Base-by-base conservation (phyloP, 2,888 invertebrate genomes). In the Sinopyrophorus schimmeli region DNA sequence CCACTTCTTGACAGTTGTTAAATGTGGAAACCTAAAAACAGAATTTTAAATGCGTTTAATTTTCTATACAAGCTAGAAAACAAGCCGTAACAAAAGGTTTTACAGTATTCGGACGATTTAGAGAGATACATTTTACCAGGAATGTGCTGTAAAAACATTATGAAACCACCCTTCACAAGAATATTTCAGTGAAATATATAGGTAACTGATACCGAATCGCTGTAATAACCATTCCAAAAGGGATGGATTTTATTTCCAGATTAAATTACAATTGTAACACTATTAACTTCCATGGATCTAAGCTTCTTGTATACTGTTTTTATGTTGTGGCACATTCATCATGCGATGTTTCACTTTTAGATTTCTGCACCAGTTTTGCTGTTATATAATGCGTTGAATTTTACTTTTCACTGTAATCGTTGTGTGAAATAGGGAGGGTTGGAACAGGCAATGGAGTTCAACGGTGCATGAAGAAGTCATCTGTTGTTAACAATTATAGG, bases 401-500 rank as follows among this genome's bases (percentile, higher is more conserved):
- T 38, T 40, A 30, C 26, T 41, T 28, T 38, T 47, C 37, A 47
- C 51, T 51, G 46, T 24, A 11, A 32, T 51, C 21, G 16, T 35
- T 20, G 5, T 15, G 17, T 52, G 52, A 28, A 34, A 52, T 31
- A n/a, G 20, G 42, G 46, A 52, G 52, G 52, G 42, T 34, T 42
- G 42, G 32, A 31, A 27, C 47, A 35, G 38, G 38, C 52, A 44
- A 46, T 49, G 46, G 34, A 31, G 39, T 49, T 54, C 67, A 62
- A 53, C 66, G 62, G 60, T 59, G 63, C 69, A 59, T 67, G 61
- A 67, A 68, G 65, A 53, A 70, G 71, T 71, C 70, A 69, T 67
- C 70, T 69, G 70, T 69, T 71, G 70, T 71, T 69, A 71, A 71
- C 71, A 72, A 72, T 72, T 72, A 72, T 69, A 70, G 70, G 67